Evolutionary conservation across 2,113 vertebrate genomes (phyloP), one percentile per base, ranked within the genome.

Genomic region (Siniperca chuatsi): DNA sequence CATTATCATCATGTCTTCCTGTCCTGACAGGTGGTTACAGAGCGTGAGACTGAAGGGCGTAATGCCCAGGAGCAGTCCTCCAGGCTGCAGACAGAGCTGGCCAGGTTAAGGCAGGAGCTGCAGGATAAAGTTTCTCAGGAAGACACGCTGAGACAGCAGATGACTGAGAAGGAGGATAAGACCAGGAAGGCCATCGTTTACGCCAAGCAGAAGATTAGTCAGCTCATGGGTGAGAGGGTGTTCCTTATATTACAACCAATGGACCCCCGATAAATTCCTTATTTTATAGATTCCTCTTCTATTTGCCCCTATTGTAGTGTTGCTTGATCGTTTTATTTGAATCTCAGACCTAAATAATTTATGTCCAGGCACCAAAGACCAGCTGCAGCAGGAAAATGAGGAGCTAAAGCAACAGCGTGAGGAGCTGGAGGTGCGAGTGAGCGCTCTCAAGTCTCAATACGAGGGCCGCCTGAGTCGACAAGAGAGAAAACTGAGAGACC

Each of bases 151-250:
- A 96, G 96, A 23, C 97, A 98, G 79, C 98, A 99, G 91, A 96
- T 98, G 75, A 89, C 95, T 0, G 98, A 99, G 74, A 99, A 99
- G 90, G 98, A 99, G 20, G 98, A 99, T 61, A 99, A 99, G 88
- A 98, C 97, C 0, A 97, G 96, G 87, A 99, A 99, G 92, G 96
- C 97, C 0, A 93, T 99, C 11, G 84, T 98, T 81, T 96, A 90
- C 3, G 98, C 98, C 78, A 99, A 97, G 84, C 97, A 99, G 95
- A 99, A 97, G 90, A 97, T 99, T 90, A 95, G 93, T 76, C 97
- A 97, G 65, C 95, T 99, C 82, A 90, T 95, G 61, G 93, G 98
- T 98, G 91, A 92, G 85, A 21, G 2, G 18, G 0, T 61, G 8
- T 65, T 10, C 15, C 21, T 57, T 9, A 33, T 33, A 13, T 48